Evolutionary conservation across 2,888 invertebrate genomes (phyloP).

Genomic region (Pasiphila rectangulata): DNA sequence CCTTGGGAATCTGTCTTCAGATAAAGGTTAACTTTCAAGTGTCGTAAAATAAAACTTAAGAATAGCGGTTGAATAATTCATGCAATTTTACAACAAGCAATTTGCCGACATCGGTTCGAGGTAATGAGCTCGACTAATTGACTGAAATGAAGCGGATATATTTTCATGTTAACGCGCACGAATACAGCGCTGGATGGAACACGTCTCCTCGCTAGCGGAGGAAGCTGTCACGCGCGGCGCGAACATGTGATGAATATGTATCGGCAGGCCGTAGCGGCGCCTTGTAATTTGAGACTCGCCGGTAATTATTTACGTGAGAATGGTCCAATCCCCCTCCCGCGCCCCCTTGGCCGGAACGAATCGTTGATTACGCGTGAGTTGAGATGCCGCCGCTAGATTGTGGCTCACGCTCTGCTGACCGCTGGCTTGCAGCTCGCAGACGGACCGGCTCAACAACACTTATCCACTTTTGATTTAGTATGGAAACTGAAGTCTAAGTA

Average conservation of each 20-base stretch:
- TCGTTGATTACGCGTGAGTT: constrained; percentile 71
- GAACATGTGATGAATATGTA: constrained; percentile 77
- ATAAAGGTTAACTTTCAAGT: neutral
- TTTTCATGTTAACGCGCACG: constrained; percentile 32
- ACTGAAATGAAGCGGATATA: constrained; percentile 38
- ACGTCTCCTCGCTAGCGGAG: constrained; percentile 53
- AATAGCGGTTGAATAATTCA: constrained; percentile 1
- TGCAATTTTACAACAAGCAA: constrained; percentile 4
- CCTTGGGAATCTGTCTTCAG: neutral
- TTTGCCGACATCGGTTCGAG: constrained; percentile 13
- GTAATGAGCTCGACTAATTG: constrained; percentile 34
- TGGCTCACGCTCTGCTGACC: constrained; percentile 54
- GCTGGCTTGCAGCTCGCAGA: constrained; percentile 18
- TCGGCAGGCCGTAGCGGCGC: constrained; percentile 73
- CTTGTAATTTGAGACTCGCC: constrained; percentile 79
- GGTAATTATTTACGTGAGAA: constrained; percentile 81
- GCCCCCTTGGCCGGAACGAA: constrained; percentile 63
- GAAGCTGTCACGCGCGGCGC: constrained; percentile 77
- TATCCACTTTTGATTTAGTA: too few relatives aligned
- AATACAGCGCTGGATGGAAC: constrained; percentile 14
- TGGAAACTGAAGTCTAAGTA: too few relatives aligned
- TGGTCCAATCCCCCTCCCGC: constrained; percentile 51
- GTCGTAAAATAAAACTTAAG: constrained; percentile 1
- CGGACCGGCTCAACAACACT: constrained; percentile 19
- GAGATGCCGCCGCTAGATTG: constrained; percentile 72